Evolutionary conservation across 2,888 invertebrate species (phyloP).

Genomic region (Antheraea assamensis): DNA sequence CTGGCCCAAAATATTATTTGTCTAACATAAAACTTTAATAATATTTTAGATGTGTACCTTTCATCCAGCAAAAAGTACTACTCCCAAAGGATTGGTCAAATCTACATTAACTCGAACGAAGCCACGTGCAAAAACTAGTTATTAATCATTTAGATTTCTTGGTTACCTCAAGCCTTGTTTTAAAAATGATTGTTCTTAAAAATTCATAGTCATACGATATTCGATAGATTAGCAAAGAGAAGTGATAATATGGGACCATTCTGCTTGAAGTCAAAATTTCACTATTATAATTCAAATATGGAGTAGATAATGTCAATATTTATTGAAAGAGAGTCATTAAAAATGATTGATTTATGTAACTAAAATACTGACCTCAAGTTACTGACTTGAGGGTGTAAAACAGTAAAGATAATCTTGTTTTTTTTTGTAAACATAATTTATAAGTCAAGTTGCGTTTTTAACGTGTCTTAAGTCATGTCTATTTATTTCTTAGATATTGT

Average conservation of each 20-base stretch:
- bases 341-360: neutral
- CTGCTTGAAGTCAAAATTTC: neutral
- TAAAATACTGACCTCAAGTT: neutral
- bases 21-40: too few relatives aligned
- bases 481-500: constrained; percentile 50
- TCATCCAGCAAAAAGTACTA: too few relatives aligned
- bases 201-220: neutral
- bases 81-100: too few relatives aligned
- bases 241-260: constrained; percentile 13
- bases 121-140: too few relatives aligned
- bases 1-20: too few relatives aligned
- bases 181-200: neutral
- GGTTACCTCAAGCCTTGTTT: neutral
- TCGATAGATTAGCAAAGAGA: neutral
- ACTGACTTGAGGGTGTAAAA: neutral
- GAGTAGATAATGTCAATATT: neutral
- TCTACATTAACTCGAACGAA: too few relatives aligned
- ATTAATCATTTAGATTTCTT: too few relatives aligned
- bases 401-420: neutral
- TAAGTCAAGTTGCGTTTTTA: constrained; percentile 18
- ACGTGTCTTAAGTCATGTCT: constrained; percentile 49
- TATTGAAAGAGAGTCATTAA: neutral
- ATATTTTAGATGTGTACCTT: too few relatives aligned
- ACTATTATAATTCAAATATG: neutral
- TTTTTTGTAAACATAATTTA: constrained; percentile 12